Base-by-base conservation (phyloP, 1,140 invertebrate genomes). In the Hypothenemus hampei region DNA sequence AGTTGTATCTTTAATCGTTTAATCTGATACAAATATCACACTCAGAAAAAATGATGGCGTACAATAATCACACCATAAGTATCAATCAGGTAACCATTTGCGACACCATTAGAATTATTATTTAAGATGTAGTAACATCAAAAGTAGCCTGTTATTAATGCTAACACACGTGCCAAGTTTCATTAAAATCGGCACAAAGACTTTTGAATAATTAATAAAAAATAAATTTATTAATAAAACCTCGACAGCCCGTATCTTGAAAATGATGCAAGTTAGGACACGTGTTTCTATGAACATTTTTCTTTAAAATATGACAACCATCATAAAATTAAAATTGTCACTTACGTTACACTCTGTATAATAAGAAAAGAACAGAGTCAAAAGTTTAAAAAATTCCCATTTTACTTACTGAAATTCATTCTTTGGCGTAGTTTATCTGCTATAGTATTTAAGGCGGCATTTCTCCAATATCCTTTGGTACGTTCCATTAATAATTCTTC, bases 341-440 rank as follows among this genome's bases (percentile, higher is more conserved):
- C n/a, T n/a, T n/a, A n/a, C n/a, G n/a, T n/a, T n/a, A n/a, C n/a
- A n/a, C n/a, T n/a, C n/a, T n/a, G n/a, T n/a, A n/a, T n/a, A n/a
- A n/a, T n/a, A n/a, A n/a, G n/a, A n/a, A n/a, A n/a, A n/a, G n/a
- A n/a, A n/a, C n/a, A n/a, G n/a, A n/a, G n/a, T n/a, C n/a, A n/a
- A n/a, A n/a, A n/a, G n/a, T n/a, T n/a, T n/a, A n/a, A n/a, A n/a
- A n/a, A n/a, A n/a, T n/a, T n/a, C n/a, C n/a, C n/a, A n/a, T n/a
- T n/a, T n/a, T 3, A 57, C 60, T 63, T 44, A 65, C 63, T 63
- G 35, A 50, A 41, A 53, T 63, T 65, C 10, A 47, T 4, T 16
- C 41, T 40, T 3, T 43, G 33, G 5, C 15, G 4, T 5, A 64
- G 13, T 43, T 35, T 46, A 3, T 58, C 45, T 36, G 50, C 52